Evolutionary conservation across 1,140 invertebrate genomes (phyloP).

Genomic region (Solen grandis): DNA sequence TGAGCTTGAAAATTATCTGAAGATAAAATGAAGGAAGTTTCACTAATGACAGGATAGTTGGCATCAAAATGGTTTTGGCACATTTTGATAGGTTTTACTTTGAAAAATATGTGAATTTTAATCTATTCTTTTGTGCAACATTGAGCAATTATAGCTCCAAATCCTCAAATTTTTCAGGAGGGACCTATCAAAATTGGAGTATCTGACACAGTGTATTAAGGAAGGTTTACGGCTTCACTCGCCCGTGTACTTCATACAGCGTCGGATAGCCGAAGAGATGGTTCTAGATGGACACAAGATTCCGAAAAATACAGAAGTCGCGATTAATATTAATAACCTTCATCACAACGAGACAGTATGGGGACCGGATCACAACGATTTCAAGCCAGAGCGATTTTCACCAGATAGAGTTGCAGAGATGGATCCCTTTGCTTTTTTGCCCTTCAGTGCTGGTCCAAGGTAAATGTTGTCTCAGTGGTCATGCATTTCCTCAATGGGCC

Average conservation of each 20-base stretch:
- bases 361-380: slow-evolving; percentile 57
- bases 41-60: too few species aligned
- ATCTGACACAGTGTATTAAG: slow-evolving; percentile 78
- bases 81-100: too few species aligned
- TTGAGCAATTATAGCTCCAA: too few species aligned
- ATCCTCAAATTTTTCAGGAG: too few species aligned
- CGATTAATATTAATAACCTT: slow-evolving; percentile 57
- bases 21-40: too few species aligned
- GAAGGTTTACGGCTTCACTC: slow-evolving; percentile 79
- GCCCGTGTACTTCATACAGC: slow-evolving; percentile 86
- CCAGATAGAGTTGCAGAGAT: slow-evolving; percentile 52
- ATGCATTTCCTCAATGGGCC: background rate
- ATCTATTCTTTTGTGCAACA: too few species aligned
- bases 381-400: slow-evolving; percentile 60
- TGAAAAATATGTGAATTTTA: too few species aligned
- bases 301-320: slow-evolving; percentile 48
- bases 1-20: too few species aligned
- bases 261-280: slow-evolving; percentile 78
- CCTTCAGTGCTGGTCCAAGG: slow-evolving; percentile 68
- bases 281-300: slow-evolving; percentile 52
- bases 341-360: slow-evolving; percentile 61
- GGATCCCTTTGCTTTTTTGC: slow-evolving; percentile 65
- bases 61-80: too few species aligned
- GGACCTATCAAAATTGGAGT: slow-evolving; percentile 73
- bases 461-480: slow-evolving; percentile 9